Evolutionary conservation across 2,888 invertebrate species (phyloP).

Genomic region (Craniophora ligustri): DNA sequence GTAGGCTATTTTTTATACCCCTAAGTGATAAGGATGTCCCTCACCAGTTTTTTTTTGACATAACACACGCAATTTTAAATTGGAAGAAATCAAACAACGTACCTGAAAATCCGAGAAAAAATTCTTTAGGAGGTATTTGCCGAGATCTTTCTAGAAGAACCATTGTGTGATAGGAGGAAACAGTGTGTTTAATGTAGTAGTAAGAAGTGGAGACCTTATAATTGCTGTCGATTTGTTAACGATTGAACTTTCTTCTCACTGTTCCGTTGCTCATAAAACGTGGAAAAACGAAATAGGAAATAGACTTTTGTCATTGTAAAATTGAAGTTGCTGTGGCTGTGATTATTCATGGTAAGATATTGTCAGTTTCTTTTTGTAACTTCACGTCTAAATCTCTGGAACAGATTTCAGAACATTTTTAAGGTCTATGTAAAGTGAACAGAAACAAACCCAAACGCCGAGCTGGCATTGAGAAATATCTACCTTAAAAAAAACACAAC

Average conservation of each 20-base stretch:
- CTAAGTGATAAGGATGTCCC: too few species aligned
- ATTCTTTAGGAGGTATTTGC: slow-evolving; percentile 5
- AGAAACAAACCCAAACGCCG: too few species aligned
- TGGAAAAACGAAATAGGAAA: slow-evolving; percentile 34
- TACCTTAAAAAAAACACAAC: too few species aligned
- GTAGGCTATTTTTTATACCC: too few species aligned
- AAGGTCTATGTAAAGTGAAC: too few species aligned
- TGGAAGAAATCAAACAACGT: neutral
- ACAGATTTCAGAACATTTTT: too few species aligned
- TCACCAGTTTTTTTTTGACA: too few species aligned
- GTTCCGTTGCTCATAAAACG: slow-evolving; percentile 12
- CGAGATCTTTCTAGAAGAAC: slow-evolving; percentile 9
- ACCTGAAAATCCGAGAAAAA: neutral
- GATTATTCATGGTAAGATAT: neutral
- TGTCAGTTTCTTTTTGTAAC: too few species aligned
- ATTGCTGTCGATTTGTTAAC: slow-evolving; percentile 17
- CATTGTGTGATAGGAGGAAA: slow-evolving; percentile 30
- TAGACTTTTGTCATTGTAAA: slow-evolving; percentile 20
- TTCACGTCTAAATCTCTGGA: too few species aligned
- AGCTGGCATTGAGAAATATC: too few species aligned
- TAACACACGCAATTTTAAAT: neutral
- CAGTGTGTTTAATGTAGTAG: neutral
- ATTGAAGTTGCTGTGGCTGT: slow-evolving; percentile 14
- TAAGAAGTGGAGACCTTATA: slow-evolving; percentile 11
- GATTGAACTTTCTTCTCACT: slow-evolving; percentile 22